These are phyloP conservation scores for Cladopsammia gracilis DNA, from an alignment of 64 coral and sea anemone species.

Conservation along the genomic window DNA sequence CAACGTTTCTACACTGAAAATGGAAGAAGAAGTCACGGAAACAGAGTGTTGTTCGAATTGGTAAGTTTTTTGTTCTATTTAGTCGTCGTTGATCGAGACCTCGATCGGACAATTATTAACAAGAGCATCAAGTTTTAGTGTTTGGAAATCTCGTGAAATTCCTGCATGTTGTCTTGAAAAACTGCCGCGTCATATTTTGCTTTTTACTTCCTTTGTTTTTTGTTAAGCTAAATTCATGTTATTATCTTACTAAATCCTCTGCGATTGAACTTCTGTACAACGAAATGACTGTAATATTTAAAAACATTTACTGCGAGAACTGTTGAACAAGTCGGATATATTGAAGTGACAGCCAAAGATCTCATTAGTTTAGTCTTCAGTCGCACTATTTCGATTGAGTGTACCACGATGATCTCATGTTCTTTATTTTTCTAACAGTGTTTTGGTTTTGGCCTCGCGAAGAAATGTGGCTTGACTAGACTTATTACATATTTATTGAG, in stretches of 20 bases:
- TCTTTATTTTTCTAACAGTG: background rate
- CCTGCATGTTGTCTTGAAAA: background rate
- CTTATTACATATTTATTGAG: background rate
- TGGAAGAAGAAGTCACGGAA: conserved; percentile 1
- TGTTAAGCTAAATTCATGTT: background rate
- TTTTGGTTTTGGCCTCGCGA: background rate
- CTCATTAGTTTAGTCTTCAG: background rate
- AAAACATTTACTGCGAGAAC: no score
- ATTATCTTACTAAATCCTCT: no score
- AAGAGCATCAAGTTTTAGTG: background rate
- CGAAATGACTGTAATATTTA: no score
- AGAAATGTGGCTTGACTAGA: background rate
- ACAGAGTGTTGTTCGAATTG: conserved; percentile 31
- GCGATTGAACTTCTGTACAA: no score
- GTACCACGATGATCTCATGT: conserved; percentile 4
- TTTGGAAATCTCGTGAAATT: background rate
- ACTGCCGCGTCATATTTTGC: conserved; percentile 2
- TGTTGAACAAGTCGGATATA: no score
- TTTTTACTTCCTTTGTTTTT: background rate
- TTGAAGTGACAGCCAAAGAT: no score
- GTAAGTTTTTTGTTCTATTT: background rate
- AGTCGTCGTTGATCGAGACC: background rate
- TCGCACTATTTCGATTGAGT: background rate
- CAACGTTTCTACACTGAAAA: background rate
- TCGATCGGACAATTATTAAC: background rate